Evolutionary conservation across 2,888 invertebrate genomes (phyloP), one percentile per base, ranked within the genome.

Genomic region (Crioceris asparagi): DNA sequence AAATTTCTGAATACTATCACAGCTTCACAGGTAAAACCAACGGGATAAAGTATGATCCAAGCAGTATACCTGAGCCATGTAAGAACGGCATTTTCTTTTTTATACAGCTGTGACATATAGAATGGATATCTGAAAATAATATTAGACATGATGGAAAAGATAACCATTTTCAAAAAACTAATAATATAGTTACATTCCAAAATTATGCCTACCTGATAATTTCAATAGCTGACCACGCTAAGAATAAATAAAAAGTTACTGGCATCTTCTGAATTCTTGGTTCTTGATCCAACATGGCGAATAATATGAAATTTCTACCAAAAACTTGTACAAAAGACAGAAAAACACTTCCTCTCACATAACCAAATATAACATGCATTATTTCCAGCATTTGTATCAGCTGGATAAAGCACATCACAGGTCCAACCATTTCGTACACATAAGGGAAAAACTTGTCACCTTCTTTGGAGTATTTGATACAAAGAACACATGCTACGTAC

Each of bases 41-140:
- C 59, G 0, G 96, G 96, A 63, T 94, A 96, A 0, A 94, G 70
- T 0, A 88, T 80, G 47, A 96, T 87, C 94, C 94, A 97, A 38
- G 90, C 71, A 0, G 87, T 83, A 62, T 96, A 94, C 11, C 96
- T 74, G 2, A 96, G 65, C 94, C 94, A 96, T 0, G 90, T 93
- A 6, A 96, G 36, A 3, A 84, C 53, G 30, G 74, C 70, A 19
- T 84, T 69, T 40, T 87, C 78, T 17, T 74, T 75, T 39, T 84
- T 79, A 54, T 87, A 74, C 1, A 87, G 65, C 53, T 84, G 81
- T 0, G 82, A 70, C 56, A 93, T 79, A 65, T 96, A 96, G 65
- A 82, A 96, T 0, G 93, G 93, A 67, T 94, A 96, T 53, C 93
- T 88, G 59, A 23, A 43, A 30, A 38, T 32, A 41, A 26, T 26